phyloP scores from a whole-genome alignment of 2,113 vertebrate species.

The Vidua chalybeata region DNA sequence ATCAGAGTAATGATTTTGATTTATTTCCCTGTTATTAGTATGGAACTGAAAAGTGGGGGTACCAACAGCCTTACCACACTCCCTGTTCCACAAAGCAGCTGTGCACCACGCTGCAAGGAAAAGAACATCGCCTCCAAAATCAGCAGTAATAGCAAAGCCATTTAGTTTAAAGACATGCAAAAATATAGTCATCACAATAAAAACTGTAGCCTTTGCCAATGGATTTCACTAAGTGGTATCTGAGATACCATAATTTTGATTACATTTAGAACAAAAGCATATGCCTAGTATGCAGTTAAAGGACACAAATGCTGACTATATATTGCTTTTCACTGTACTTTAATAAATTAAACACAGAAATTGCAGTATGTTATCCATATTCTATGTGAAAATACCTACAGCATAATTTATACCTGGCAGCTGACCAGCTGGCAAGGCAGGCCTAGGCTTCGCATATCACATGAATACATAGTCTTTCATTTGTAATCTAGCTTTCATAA shows the following conservation, averaged over 20 bases:
- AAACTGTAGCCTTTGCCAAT: conserved; percentile 28
- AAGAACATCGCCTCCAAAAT: neutral
- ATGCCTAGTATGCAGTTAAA: conserved; percentile 47
- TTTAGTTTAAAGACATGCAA: neutral
- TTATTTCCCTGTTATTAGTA: neutral
- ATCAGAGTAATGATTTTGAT: neutral
- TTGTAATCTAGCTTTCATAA: neutral
- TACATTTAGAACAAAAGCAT: conserved; percentile 64
- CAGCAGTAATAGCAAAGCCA: neutral
- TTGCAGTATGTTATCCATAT: conserved; percentile 53
- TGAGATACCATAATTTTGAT: conserved; percentile 53
- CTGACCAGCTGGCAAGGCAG: conserved; percentile 55
- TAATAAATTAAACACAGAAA: conserved; percentile 54
- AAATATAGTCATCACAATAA: conserved; percentile 43
- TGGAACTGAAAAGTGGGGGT: neutral
- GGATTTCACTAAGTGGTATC: conserved; percentile 59
- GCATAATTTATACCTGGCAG: conserved; percentile 50
- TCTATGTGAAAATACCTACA: conserved; percentile 45
- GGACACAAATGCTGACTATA: conserved; percentile 27
- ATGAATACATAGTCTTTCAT: neutral
- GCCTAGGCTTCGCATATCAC: neutral
- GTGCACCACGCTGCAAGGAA: neutral
- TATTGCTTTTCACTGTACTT: conserved; percentile 30
- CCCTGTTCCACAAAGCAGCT: neutral
- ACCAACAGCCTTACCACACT: neutral